A percentile compares a stretch with the other conserved stretches of the same genome.
Conservation (phyloP, 2,888 invertebrate genomes). For the Hirtodrosophila duncani region DNA sequence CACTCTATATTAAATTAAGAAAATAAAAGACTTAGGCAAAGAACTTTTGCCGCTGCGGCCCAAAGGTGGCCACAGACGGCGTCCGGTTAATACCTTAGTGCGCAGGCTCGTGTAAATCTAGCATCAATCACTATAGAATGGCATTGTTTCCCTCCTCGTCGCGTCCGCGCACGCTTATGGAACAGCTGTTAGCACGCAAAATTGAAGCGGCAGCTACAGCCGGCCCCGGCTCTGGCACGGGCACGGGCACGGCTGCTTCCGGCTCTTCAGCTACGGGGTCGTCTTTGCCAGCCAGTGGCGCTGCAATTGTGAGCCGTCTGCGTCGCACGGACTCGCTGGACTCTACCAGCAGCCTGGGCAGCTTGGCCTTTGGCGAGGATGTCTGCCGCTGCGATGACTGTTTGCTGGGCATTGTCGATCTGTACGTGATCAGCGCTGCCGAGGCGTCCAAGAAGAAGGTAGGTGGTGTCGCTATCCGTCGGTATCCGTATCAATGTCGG, state of each 20-base stretch:
- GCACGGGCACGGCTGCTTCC: no score
- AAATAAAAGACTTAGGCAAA: constrained; percentile 73
- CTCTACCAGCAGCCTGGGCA: constrained; percentile 86
- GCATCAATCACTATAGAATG: constrained; percentile 47
- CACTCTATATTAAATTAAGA: constrained; percentile 1
- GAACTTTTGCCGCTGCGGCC: constrained; percentile 43
- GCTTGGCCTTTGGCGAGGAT: constrained; percentile 82
- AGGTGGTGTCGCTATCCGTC: constrained; percentile 60
- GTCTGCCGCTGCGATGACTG: constrained; percentile 91
- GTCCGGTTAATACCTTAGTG: no score
- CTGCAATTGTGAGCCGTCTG: constrained; percentile 78
- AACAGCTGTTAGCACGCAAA: constrained; percentile 87
- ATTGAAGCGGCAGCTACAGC: constrained; percentile 83
- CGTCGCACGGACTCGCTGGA: constrained; percentile 88
- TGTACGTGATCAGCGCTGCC: constrained; percentile 81
- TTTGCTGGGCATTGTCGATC: constrained; percentile 88
- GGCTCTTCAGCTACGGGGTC: no score
- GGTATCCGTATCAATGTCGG: no score
- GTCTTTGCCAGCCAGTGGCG: constrained; percentile 23
- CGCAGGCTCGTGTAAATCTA: not conserved
- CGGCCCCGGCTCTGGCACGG: constrained; percentile 78
- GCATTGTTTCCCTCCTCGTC: constrained; percentile 80
- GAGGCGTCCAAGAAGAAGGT: constrained; percentile 85
- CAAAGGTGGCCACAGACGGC: constrained; percentile 18
- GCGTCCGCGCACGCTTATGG: constrained; percentile 89